Conservation (phyloP, 2,888 invertebrate genomes). For the Lamproptera curius region DNA sequence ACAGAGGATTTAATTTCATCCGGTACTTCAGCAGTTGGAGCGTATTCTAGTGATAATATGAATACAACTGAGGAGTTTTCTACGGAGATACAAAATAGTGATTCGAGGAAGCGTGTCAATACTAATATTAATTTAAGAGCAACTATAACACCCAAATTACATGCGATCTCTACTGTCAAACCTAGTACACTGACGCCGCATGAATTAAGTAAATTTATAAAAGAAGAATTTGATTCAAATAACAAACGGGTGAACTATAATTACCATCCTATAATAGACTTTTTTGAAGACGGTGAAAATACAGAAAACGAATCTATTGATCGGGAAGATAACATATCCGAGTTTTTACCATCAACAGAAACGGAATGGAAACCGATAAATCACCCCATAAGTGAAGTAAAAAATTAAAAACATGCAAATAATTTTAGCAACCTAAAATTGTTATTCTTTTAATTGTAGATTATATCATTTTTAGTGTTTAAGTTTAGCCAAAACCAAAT, state of each 20-base stretch:
- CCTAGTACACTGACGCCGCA: slow-evolving; percentile 34
- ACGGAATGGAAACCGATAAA: slow-evolving; percentile 74
- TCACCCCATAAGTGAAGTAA: slow-evolving; percentile 35
- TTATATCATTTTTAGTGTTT: background rate
- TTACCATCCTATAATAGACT: slow-evolving; percentile 91
- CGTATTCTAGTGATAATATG: slow-evolving; percentile 41
- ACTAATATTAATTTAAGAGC: slow-evolving; percentile 37
- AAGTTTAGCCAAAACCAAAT: background rate
- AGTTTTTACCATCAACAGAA: slow-evolving; percentile 47
- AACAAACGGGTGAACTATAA: slow-evolving; percentile 85
- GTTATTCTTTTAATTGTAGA: background rate
- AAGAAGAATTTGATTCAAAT: slow-evolving; percentile 42
- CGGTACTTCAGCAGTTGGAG: slow-evolving; percentile 60
- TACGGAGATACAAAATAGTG: slow-evolving; percentile 49
- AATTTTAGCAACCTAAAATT: background rate
- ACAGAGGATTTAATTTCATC: slow-evolving; percentile 64
- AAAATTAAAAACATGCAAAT: background rate
- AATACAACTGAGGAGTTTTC: slow-evolving; percentile 58
- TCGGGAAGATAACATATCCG: slow-evolving; percentile 53
- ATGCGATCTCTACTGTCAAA: slow-evolving; percentile 47
- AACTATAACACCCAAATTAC: slow-evolving; percentile 60
- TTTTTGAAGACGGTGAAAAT: slow-evolving; percentile 78
- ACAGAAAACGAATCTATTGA: slow-evolving; percentile 55
- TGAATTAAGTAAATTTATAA: slow-evolving; percentile 35
- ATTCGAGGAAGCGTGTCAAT: slow-evolving; percentile 40